Percentiles rank a stretch among this genome's conserved stretches.
These are phyloP conservation scores for Chloropsis hardwickii DNA, from an alignment of 2,113 vertebrate genomes.

Conservation along the genomic window DNA sequence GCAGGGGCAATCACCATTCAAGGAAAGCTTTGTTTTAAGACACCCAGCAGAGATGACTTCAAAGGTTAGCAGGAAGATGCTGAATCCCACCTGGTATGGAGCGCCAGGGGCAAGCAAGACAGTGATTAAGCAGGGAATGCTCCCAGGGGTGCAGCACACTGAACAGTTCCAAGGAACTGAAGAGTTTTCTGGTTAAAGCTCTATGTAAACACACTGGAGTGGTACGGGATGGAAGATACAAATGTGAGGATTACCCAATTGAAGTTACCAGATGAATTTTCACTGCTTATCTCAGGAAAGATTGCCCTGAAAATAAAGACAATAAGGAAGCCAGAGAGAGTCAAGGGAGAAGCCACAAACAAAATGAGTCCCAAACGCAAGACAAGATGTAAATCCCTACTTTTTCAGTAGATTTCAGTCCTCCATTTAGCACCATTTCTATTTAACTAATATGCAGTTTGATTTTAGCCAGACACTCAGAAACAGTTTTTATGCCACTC, in stretches of 20 bases:
- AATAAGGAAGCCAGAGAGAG: background rate
- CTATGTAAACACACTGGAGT: background rate
- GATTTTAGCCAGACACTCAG: background rate
- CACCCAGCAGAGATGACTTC: background rate
- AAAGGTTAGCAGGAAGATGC: background rate
- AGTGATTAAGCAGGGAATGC: background rate
- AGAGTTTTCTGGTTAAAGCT: background rate
- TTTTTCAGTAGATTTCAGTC: background rate
- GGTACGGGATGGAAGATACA: background rate
- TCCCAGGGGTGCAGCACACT: background rate
- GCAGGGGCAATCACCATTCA: background rate
- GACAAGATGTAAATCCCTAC: background rate
- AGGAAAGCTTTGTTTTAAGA: background rate
- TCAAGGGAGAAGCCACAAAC: background rate
- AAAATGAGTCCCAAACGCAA: background rate
- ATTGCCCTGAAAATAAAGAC: background rate
- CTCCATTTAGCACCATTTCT: background rate
- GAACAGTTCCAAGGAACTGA: background rate
- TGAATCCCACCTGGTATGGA: background rate
- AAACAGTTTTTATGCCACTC: background rate
- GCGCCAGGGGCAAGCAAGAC: background rate
- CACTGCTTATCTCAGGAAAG: background rate
- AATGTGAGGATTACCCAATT: background rate
- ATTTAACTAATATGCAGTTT: background rate
- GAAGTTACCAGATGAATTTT: background rate